Percentiles rank a stretch among this genome's conserved stretches.
These are phyloP conservation scores for Pseudomugil gertrudae DNA, from an alignment of 2,797 vertebrate species.

Conservation along the genomic window DNA sequence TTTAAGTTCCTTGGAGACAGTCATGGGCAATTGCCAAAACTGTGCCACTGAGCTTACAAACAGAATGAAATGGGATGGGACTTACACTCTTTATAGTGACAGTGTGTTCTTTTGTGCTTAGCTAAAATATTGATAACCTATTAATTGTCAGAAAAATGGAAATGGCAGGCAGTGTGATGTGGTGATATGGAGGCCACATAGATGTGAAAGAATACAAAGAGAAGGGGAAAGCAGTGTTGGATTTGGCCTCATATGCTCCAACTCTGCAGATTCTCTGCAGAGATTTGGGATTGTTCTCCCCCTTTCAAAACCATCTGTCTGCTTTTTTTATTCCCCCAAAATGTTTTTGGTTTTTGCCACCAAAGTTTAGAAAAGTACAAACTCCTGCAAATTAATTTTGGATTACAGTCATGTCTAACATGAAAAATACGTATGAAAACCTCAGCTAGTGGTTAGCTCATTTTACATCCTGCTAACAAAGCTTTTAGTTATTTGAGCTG, in stretches of 20 bases:
- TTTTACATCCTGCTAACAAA: too few species aligned
- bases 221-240: conserved; percentile 47
- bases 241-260: conserved; percentile 40
- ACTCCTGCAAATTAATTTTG: background rate
- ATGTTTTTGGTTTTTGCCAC: conserved; percentile 10
- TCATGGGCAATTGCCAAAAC: conserved; percentile 27
- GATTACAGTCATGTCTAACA: background rate
- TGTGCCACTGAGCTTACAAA: conserved; percentile 33
- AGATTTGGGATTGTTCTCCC: conserved; percentile 53
- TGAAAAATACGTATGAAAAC: too few species aligned
- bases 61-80: conserved; percentile 35
- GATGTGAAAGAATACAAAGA: conserved; percentile 62
- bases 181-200: conserved; percentile 59
- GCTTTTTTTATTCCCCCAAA: background rate
- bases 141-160: conserved; percentile 61
- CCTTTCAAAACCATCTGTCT: conserved; percentile 46
- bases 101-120: conserved; percentile 20
- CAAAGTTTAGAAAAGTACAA: background rate
- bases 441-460: too few species aligned
- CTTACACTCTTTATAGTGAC: conserved; percentile 2
- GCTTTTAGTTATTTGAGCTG: too few species aligned
- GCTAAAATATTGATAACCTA: conserved; percentile 61
- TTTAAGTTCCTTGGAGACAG: conserved; percentile 24
- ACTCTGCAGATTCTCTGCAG: conserved; percentile 38
- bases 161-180: conserved; percentile 14